Conservation (phyloP, 2,113 vertebrate species). For the Cinclus mexicanus region DNA sequence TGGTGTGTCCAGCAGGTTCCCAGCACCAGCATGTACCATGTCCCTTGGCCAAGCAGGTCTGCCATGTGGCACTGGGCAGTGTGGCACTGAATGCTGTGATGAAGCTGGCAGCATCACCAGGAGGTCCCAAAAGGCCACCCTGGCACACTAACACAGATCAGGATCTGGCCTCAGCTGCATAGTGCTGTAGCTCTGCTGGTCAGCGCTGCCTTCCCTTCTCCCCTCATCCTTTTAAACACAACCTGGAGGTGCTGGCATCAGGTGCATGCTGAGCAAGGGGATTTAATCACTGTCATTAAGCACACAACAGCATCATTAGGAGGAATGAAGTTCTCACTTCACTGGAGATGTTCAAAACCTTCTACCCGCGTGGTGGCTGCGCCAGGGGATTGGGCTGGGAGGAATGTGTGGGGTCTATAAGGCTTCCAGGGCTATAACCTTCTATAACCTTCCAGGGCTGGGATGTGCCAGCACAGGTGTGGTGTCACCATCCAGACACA, state of each 20-base stretch:
- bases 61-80: neutral
- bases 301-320: conserved; percentile 45
- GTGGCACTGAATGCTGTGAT: neutral
- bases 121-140: neutral
- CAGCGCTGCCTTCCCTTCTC: neutral
- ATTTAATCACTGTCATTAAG: conserved; percentile 68
- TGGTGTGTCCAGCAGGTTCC: neutral
- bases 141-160: neutral
- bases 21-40: neutral
- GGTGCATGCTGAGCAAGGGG: conserved; percentile 22
- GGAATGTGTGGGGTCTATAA: neutral
- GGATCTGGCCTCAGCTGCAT: neutral
- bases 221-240: neutral
- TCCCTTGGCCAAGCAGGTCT: neutral
- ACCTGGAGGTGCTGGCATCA: neutral
- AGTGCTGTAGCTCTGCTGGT: rapidly evolving
- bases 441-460: neutral
- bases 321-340: conserved; percentile 61
- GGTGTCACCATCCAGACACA: neutral
- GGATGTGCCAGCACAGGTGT: rapidly evolving
- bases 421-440: neutral
- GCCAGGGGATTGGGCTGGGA: rapidly evolving
- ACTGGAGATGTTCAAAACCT: conserved; percentile 36
- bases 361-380: neutral
- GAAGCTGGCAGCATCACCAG: neutral